These are phyloP conservation scores for Benitochromis conjunctus DNA, from an alignment of 2,113 vertebrate species.

Conservation along the genomic window DNA sequence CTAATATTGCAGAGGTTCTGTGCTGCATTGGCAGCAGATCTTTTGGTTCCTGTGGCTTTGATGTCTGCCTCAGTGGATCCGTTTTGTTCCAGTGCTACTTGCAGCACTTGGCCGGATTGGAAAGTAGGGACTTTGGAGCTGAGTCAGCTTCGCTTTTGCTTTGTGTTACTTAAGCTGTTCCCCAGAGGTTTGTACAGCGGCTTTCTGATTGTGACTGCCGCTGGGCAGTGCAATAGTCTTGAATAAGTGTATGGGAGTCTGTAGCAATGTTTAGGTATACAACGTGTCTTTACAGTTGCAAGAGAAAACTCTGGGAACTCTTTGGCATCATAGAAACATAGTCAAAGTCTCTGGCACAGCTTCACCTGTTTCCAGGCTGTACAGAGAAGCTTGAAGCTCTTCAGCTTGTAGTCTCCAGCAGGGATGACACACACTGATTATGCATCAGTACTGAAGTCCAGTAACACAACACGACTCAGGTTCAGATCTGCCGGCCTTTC, in stretches of 20 bases:
- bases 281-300: background rate
- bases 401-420: background rate
- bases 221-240: background rate
- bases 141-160: background rate
- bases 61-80: background rate
- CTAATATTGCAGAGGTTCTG: background rate
- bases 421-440: background rate
- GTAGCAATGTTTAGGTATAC: background rate
- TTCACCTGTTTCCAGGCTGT: background rate
- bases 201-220: background rate
- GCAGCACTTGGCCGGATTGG: background rate
- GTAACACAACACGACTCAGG: background rate
- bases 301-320: background rate
- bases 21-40: background rate
- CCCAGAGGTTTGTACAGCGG: background rate
- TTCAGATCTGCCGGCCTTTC: background rate
- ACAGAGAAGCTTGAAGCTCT: background rate
- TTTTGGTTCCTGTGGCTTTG: background rate
- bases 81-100: background rate
- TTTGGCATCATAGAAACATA: background rate
- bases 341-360: background rate
- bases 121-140: background rate
- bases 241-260: background rate
- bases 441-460: background rate
- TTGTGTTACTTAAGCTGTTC: background rate